phyloP scores from a whole-genome alignment of 2,888 invertebrate species.

The Melieria omissa region DNA sequence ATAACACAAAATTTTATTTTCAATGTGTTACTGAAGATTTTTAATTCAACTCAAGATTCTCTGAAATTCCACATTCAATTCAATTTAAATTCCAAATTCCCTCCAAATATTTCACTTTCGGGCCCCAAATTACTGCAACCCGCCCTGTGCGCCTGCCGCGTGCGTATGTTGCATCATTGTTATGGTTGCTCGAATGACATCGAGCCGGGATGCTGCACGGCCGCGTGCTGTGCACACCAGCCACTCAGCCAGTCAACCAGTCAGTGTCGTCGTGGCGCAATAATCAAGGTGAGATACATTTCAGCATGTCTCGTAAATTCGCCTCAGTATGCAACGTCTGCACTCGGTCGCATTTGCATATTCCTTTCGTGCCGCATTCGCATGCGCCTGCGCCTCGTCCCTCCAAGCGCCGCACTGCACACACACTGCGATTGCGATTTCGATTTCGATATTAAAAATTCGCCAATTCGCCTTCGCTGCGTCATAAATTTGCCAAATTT shows the following conservation, averaged over 20 bases:
- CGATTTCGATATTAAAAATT: neutral
- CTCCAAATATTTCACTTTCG: no score
- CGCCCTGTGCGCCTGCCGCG: no score
- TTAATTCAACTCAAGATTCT: no score
- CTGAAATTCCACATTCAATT: no score
- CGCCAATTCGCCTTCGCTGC: neutral
- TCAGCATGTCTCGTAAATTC: constrained; percentile 65
- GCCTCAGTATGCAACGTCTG: neutral
- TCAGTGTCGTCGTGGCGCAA: constrained; percentile 26
- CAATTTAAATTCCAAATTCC: no score
- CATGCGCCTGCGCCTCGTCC: neutral
- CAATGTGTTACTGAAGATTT: no score
- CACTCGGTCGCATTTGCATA: constrained; percentile 12
- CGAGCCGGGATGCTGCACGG: neutral
- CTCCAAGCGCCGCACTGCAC: neutral
- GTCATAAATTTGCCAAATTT: constrained; percentile 64
- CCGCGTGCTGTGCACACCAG: constrained; percentile 2
- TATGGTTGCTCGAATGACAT: no score
- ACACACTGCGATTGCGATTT: neutral
- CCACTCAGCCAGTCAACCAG: constrained; percentile 1
- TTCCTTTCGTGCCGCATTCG: neutral
- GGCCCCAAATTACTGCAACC: no score
- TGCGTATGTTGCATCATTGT: no score
- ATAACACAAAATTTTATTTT: no score
- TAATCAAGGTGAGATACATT: constrained; percentile 65